phyloP scores from a whole-genome alignment of 2,888 invertebrate species.

The Sinelater perroti region DNA sequence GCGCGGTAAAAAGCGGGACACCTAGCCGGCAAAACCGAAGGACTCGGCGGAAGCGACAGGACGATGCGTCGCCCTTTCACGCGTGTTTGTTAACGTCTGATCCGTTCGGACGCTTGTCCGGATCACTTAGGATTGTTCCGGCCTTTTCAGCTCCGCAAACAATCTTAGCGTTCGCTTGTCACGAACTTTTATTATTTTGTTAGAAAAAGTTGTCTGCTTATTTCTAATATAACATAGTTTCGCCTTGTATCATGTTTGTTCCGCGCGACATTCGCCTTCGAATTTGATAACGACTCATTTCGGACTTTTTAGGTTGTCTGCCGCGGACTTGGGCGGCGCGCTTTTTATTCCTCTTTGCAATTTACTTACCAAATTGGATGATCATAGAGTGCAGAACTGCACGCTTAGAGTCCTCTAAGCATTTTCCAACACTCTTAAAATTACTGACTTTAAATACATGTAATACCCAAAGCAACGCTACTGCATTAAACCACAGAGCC shows the following conservation, averaged over 20 bases:
- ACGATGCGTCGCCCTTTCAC: constrained; percentile 46
- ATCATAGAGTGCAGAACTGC: too few relatives aligned
- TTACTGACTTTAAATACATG: too few relatives aligned
- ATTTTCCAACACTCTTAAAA: too few relatives aligned
- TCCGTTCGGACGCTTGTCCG: constrained; percentile 51
- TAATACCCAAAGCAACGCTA: too few relatives aligned
- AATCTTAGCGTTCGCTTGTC: constrained; percentile 38
- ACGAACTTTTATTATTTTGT: constrained; percentile 33
- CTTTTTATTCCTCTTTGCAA: background rate
- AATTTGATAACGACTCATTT: constrained; percentile 23
- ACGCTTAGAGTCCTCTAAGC: too few relatives aligned
- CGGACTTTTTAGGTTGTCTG: constrained; percentile 10
- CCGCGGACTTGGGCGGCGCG: background rate
- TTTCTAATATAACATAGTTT: constrained; percentile 20
- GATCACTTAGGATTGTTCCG: constrained; percentile 43
- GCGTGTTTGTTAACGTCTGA: constrained; percentile 49
- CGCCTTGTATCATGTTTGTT: constrained; percentile 24
- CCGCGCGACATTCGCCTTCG: constrained; percentile 22
- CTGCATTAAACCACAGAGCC: too few relatives aligned
- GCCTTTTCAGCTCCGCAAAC: constrained; percentile 40
- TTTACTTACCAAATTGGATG: background rate
- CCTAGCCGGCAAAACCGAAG: constrained; percentile 32
- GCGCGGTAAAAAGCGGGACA: too few relatives aligned
- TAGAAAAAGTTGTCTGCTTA: constrained; percentile 29
- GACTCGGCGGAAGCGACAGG: constrained; percentile 30